phyloP scores from a whole-genome alignment of 1,140 invertebrate species.

The Papilio polyxenes region DNA sequence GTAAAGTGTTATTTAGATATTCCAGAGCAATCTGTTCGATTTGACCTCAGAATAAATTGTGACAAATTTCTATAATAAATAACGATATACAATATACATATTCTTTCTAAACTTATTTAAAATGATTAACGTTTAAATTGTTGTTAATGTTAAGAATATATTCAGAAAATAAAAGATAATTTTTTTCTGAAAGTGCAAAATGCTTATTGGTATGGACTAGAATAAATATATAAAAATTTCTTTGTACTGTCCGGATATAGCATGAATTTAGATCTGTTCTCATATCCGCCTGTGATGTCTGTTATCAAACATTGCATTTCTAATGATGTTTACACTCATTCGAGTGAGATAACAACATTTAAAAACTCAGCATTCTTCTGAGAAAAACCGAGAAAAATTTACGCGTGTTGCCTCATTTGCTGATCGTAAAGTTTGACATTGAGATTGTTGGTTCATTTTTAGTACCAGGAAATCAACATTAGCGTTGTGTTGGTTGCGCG shows the following conservation, averaged over 20 bases:
- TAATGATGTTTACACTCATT: background rate
- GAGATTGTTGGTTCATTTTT: slow-evolving; percentile 72
- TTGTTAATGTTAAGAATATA: too few species aligned
- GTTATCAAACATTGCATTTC: background rate
- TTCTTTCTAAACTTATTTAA: background rate
- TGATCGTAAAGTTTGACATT: slow-evolving; percentile 74
- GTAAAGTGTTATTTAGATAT: slow-evolving; percentile 1
- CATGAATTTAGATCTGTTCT: background rate
- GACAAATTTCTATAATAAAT: background rate
- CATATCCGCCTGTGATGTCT: background rate
- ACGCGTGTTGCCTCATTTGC: slow-evolving; percentile 54
- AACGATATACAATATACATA: too few species aligned
- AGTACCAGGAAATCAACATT: slow-evolving; percentile 71
- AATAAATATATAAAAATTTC: background rate
- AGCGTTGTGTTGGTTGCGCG: slow-evolving; percentile 52
- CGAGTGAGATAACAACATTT: slow-evolving; percentile 36
- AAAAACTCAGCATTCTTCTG: slow-evolving; percentile 45
- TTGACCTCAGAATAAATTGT: background rate
- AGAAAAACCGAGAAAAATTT: slow-evolving; percentile 46
- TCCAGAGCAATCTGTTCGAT: background rate
- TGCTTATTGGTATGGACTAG: too few species aligned
- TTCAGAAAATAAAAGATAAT: too few species aligned
- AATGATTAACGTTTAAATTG: background rate
- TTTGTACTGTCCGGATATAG: background rate
- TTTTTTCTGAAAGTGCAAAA: too few species aligned